Evolutionary conservation across 2,113 vertebrate genomes (phyloP).

Genomic region (Pseudolaguvia tuberculata): DNA sequence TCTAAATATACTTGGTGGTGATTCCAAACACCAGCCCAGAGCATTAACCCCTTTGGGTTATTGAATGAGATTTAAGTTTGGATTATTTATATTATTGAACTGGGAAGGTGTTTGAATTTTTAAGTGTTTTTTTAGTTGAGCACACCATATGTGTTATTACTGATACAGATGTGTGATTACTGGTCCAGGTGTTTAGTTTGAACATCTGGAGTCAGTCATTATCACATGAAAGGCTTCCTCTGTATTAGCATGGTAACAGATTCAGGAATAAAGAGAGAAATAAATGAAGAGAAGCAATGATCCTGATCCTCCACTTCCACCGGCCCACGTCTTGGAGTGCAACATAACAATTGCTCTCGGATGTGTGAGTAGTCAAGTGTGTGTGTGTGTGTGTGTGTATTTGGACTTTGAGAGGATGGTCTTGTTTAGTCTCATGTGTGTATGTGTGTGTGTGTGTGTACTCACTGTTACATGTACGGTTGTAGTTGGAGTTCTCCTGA

Average conservation of each 20-base stretch:
- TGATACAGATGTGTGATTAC: conserved; percentile 8
- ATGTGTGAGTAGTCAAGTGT: background rate
- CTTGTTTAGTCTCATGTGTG: background rate
- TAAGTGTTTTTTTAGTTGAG: background rate
- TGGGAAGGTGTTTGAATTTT: no score
- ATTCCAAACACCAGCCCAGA: no score
- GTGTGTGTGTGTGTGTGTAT: background rate
- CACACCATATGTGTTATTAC: no score
- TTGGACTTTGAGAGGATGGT: background rate
- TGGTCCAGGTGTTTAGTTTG: background rate
- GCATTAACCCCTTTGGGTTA: no score
- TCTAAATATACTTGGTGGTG: no score
- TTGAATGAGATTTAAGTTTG: no score
- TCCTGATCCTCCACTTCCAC: background rate
- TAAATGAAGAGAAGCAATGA: conserved; percentile 3
- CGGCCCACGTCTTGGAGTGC: background rate
- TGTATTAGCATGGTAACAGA: conserved; percentile 11
- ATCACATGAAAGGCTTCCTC: conserved; percentile 4
- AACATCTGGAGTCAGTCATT: background rate
- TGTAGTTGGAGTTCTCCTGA: conserved; percentile 88
- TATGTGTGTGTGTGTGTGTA: conserved; percentile 22
- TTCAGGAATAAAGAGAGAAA: conserved; percentile 9
- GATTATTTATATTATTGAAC: no score
- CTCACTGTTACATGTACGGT: conserved; percentile 94
- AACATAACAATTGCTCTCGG: background rate